Base-by-base conservation (phyloP, 2,113 vertebrate genomes). In the Phrynosoma platyrhinos region DNA sequence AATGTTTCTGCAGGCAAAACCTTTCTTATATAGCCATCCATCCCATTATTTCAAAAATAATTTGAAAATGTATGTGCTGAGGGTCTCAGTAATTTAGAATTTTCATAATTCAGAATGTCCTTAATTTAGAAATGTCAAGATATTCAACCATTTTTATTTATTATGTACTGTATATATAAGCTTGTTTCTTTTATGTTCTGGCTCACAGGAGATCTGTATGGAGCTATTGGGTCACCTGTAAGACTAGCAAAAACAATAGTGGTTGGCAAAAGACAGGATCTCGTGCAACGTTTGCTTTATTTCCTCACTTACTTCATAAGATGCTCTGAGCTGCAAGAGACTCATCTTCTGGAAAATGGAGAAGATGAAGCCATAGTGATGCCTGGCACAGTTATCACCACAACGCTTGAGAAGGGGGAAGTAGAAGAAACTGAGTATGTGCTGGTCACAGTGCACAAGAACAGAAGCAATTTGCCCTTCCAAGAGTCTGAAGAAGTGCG, bases 221-320 rank as follows among this genome's bases (percentile, higher is more conserved):
- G 99, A 1, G 98, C 98, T 53, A 99, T 99, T 2, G 99, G 99
- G 79, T 99, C 98, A 14, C 99, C 99, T 0, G 98, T 99, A 89
- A 98, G 98, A n/a, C 95, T 99, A 74, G 97, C 98, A 0, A 97
- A 98, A 88, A 99, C 99, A 1, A 98, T 99, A 8, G 98, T 99
- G 78, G 96, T 99, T 42, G 99, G 99, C 74, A 98, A 98, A 89
- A 96, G 98, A 74, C 98, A 99, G 87, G 98, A 99, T 88, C 96
- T 99, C 93, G 98, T 99, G 8, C 99, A 99, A 96, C 97, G 98
- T 16, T 95, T 99, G 88, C 98, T 99, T 81, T 99, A 99, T 76
- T 97, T 99, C 88, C 98, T 99, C 77, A 99, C 99, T 68, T 99
- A 99, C 93, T 99, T 99, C 95, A 98, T 99, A 94, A 98, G 99